phyloP scores from a whole-genome alignment of 1,140 invertebrate species.

The Heliconius melpomene region DNA sequence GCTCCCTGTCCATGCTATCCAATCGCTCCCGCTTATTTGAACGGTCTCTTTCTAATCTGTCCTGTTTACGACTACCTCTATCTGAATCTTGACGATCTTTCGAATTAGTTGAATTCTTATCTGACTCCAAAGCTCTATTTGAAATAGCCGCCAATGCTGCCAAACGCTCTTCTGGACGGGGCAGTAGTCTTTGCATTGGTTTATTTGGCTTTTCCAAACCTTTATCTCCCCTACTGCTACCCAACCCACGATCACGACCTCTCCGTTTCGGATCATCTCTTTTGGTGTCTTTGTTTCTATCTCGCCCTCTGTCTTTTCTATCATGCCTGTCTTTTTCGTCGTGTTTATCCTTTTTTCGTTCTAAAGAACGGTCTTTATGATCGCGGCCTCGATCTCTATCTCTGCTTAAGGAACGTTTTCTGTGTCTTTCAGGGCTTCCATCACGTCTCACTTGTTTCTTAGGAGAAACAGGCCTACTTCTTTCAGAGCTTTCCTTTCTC shows the following conservation, averaged over 20 bases:
- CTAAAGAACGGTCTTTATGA: conserved; percentile 76
- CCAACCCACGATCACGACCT: conserved; percentile 70
- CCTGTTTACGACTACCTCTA: conserved; percentile 74
- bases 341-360: conserved; percentile 79
- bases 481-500: conserved; percentile 77
- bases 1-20: conserved; percentile 76
- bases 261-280: conserved; percentile 73
- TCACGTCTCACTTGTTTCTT: conserved; percentile 74
- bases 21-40: conserved; percentile 69
- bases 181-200: conserved; percentile 78
- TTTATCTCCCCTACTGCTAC: conserved; percentile 71
- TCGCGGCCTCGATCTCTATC: conserved; percentile 74
- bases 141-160: conserved; percentile 78
- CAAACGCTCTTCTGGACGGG: conserved; percentile 76
- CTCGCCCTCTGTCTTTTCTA: conserved; percentile 83
- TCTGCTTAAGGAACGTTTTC: conserved; percentile 69
- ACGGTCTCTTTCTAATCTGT: conserved; percentile 73
- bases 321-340: conserved; percentile 80
- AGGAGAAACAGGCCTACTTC: conserved; percentile 76
- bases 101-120: conserved; percentile 75
- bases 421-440: conserved; percentile 72
- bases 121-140: conserved; percentile 75
- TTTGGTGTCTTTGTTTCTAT: conserved; percentile 81
- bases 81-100: conserved; percentile 79
- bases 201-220: conserved; percentile 81